Base-by-base conservation (phyloP, 1,140 invertebrate species). In the Listronotus oregonensis region DNA sequence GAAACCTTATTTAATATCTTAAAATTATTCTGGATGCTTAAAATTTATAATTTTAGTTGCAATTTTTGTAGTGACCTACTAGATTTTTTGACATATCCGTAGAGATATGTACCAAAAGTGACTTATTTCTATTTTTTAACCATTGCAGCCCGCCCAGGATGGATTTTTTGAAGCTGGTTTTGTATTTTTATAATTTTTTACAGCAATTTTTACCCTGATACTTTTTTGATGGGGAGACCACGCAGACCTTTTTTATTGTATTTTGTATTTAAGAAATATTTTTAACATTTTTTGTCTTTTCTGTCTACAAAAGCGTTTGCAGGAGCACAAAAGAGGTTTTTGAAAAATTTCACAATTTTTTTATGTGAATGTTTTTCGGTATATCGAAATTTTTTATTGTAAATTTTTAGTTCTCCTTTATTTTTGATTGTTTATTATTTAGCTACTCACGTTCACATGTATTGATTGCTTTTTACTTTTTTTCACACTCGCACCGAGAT, bases 381-480 rank as follows among this genome's bases (percentile, higher is more conserved):
- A 37, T 37, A 37, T 37, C 47, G 61, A 47, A 55, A 39, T 59
- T 73, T 69, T 65, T 62, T 56, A 58, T 18, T 61, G 39, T 47
- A 44, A 59, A 42, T 52, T 40, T 10, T 57, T 56, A 65, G 11
- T 59, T 66, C 60, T 63, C 66, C 32, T 32, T 63, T 47, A 67
- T 61, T 67, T 56, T 58, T 66, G 44, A 52, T 59, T 62, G 64
- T 71, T 67, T 49, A 17, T 65, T 71, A 51, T 78, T 76, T 79
- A 80, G 81, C 81, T 84, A 85, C 84, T 85, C 84, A 85, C 83
- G 82, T 83, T 84, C 84, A 85, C 84, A 85, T 85, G 84, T 85
- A 85, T 84, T 85, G 84, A 85, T 85, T 84, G 82, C 73, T 81
- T 82, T 73, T 77, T 84, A 44, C 55, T 80, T 80, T 82, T 84